Evolutionary conservation across 2,113 vertebrate species (phyloP).

Genomic region (Centrocercus urophasianus): DNA sequence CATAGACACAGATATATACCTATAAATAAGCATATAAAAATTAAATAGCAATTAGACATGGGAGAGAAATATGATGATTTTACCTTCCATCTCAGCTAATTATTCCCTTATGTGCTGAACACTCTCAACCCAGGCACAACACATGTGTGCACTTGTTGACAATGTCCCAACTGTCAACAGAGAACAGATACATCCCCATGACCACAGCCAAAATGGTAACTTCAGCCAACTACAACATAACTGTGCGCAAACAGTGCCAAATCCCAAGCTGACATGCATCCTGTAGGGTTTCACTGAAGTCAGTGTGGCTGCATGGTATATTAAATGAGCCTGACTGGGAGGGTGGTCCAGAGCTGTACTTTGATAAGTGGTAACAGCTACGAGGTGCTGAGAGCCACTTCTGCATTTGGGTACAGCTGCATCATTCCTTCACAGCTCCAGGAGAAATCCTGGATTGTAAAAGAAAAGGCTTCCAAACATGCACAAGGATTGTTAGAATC

Average conservation of each 20-base stretch:
- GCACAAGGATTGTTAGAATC: not conserved
- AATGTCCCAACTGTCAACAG: slow-evolving; percentile 32
- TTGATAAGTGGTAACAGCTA: not conserved
- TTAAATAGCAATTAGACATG: slow-evolving; percentile 29
- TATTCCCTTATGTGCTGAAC: slow-evolving; percentile 42
- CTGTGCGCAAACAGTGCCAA: slow-evolving; percentile 26
- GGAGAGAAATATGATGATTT: slow-evolving; percentile 27
- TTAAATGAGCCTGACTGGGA: not conserved
- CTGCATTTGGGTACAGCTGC: slow-evolving; percentile 3
- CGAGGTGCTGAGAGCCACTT: slow-evolving; percentile 15
- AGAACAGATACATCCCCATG: not conserved
- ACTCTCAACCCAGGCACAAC: not conserved
- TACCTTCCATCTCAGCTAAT: slow-evolving; percentile 32
- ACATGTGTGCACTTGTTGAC: slow-evolving; percentile 55
- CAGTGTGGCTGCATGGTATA: slow-evolving; percentile 1
- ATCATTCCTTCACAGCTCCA: not conserved
- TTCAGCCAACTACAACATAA: slow-evolving; percentile 54
- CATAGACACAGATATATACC: not conserved
- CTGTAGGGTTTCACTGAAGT: slow-evolving; percentile 31
- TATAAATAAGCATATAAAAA: slow-evolving; percentile 15
- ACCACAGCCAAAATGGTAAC: slow-evolving; percentile 17
- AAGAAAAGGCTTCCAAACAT: not conserved
- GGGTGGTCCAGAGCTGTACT: slow-evolving; percentile 56
- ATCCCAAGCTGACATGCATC: slow-evolving; percentile 31
- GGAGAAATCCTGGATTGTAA: not conserved